These are phyloP conservation scores for Molossus alvarezi DNA, from an alignment of 2,797 vertebrate genomes.

Conservation along the genomic window DNA sequence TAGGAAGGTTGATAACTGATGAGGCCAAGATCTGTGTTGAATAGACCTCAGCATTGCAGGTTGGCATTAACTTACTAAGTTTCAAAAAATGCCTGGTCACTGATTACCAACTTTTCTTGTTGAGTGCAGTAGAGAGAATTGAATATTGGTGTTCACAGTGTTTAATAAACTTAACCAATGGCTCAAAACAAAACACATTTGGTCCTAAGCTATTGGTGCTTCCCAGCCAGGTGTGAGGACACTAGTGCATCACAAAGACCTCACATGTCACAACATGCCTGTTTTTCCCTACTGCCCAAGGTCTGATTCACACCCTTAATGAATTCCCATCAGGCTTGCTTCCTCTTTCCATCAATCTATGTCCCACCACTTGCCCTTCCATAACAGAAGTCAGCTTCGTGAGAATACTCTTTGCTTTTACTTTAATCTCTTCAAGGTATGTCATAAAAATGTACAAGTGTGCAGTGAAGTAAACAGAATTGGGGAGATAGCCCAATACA, in stretches of 20 bases:
- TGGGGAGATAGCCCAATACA: not conserved
- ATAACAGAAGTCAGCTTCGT: constrained; percentile 38
- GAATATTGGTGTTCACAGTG: not conserved
- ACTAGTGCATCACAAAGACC: constrained; percentile 78
- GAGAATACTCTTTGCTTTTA: constrained; percentile 15
- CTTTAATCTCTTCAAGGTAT: constrained; percentile 76
- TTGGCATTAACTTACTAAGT: constrained; percentile 1
- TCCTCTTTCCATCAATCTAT: constrained; percentile 41
- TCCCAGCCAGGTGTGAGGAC: not conserved
- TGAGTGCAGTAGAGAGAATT: not conserved
- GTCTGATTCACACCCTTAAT: constrained; percentile 10
- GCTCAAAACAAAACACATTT: constrained; percentile 7
- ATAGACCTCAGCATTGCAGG: constrained; percentile 6
- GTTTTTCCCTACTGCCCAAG: not conserved
- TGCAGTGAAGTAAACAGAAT: not conserved
- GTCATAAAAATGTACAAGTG: constrained; percentile 11
- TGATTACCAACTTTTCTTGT: not conserved
- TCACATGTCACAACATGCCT: constrained; percentile 74
- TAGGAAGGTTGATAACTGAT: not conserved
- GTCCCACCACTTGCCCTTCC: not conserved
- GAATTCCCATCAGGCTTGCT: constrained; percentile 67
- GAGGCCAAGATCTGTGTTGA: not conserved
- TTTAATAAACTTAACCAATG: not conserved
- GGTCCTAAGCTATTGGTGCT: constrained; percentile 5
- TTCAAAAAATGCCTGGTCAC: constrained; percentile 31